A percentile compares a stretch with the other conserved stretches of the same genome.
Evolutionary conservation across 2,113 vertebrate genomes (phyloP).

Genomic region (Ia io): DNA sequence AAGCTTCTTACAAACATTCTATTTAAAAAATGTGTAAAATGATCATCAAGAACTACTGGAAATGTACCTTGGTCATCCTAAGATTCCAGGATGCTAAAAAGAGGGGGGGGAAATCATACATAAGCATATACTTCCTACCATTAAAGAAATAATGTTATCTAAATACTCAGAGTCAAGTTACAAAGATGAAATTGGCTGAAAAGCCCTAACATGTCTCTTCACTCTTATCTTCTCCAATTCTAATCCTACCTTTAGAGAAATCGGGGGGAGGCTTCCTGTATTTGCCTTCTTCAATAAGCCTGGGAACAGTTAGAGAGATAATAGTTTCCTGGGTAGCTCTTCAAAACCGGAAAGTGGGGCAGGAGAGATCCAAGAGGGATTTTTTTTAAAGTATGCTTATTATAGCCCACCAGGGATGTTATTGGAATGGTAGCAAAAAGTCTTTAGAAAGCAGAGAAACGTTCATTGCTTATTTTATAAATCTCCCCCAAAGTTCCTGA

Average conservation of each 20-base stretch:
- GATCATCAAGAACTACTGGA: neutral
- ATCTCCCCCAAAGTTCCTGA: constrained; percentile 70
- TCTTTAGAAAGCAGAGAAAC: constrained; percentile 68
- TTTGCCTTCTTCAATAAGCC: constrained; percentile 65
- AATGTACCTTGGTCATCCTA: neutral
- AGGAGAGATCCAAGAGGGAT: constrained; percentile 40
- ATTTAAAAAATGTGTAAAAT: neutral
- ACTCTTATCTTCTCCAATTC: constrained; percentile 37
- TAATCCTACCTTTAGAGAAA: constrained; percentile 63
- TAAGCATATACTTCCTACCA: neutral
- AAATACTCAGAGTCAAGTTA: constrained; percentile 5
- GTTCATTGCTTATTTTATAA: constrained; percentile 77
- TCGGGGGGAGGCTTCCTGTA: constrained; percentile 16
- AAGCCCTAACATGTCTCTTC: constrained; percentile 40
- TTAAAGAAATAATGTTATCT: constrained; percentile 1
- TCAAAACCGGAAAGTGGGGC: constrained; percentile 70
- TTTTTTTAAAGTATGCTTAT: constrained; percentile 65
- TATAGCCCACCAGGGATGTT: constrained; percentile 62
- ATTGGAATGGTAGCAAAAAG: constrained; percentile 67
- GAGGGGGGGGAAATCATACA: neutral
- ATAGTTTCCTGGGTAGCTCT: constrained; percentile 50
- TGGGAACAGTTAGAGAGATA: constrained; percentile 67
- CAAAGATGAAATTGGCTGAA: constrained; percentile 10
- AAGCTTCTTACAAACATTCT: neutral
- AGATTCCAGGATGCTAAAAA: neutral